Conservation (phyloP, 2,888 invertebrate species). For the Proisotoma minuta region DNA sequence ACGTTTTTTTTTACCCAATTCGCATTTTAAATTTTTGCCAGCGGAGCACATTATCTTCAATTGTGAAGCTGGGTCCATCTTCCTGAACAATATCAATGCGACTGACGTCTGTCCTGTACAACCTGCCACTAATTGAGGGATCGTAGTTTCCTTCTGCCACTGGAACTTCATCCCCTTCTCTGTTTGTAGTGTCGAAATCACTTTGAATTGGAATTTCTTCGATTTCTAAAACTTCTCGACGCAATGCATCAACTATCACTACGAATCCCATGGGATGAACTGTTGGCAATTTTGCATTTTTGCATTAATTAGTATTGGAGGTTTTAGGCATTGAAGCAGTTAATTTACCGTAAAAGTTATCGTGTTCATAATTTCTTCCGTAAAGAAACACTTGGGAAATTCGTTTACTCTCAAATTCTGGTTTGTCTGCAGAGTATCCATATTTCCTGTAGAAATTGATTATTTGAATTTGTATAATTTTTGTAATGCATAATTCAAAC, state of each 20-base stretch:
- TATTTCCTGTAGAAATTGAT: neutral
- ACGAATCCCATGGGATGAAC: slow-evolving; percentile 35
- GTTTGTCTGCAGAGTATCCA: slow-evolving; percentile 20
- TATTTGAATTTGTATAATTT: too few relatives aligned
- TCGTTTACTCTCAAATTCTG: neutral
- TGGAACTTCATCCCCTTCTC: slow-evolving; percentile 21
- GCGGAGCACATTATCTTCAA: neutral
- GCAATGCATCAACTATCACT: slow-evolving; percentile 17
- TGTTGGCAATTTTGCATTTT: neutral
- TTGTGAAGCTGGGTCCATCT: neutral
- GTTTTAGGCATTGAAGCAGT: neutral
- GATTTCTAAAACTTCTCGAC: slow-evolving; percentile 16
- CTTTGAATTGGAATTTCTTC: slow-evolving; percentile 25
- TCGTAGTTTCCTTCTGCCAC: neutral
- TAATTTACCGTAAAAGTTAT: slow-evolving; percentile 1
- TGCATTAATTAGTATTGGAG: neutral
- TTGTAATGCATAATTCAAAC: too few relatives aligned
- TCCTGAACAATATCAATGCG: neutral
- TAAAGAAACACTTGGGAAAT: slow-evolving; percentile 15
- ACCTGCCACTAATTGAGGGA: neutral
- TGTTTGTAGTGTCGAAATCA: slow-evolving; percentile 12
- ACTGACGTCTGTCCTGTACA: neutral
- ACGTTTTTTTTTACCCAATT: neutral
- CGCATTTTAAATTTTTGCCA: slow-evolving; percentile 3
- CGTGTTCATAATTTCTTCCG: slow-evolving; percentile 9